Base-by-base conservation (phyloP, 2,113 vertebrate genomes). In the Psittacula cyanocephala region DNA sequence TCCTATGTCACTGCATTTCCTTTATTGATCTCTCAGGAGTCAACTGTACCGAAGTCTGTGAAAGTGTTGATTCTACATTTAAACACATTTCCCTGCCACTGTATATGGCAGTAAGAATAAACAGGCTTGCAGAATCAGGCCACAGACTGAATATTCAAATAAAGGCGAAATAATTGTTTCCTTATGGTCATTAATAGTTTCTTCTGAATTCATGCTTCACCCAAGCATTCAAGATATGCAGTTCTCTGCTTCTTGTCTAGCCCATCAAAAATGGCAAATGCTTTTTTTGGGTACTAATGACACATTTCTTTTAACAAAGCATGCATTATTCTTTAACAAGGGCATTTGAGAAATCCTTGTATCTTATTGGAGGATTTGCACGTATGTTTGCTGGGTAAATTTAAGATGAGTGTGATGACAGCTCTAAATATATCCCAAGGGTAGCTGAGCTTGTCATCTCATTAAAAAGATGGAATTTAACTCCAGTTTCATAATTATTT, bases 141-240 rank as follows among this genome's bases (percentile, higher is more conserved):
- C 86, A 76, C 53, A 92, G 91, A 50, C 37, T 65, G 60, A 68
- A 81, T 91, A 92, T 80, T 91, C 53, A 94, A 74, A 89, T 62
- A 81, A 92, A 88, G 62, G 44, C 63, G 39, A 81, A 37, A 18
- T 84, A 91, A 96, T 96, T 91, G 63, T 86, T 94, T 95, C 91
- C 92, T 94, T 65, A 31, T 88, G 87, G 39, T 70, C 79, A 41
- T 97, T 86, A 95, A 63, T 81, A 72, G 50, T 33, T 91, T 92
- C 63, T 86, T 95, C 78, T 93, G 68, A 89, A 93, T 75, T 94
- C 1, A 0, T 81, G 29, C 85, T 89, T 81, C 62, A 71, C 68
- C 39, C 91, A 89, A 83, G 28, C 39, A 93, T 95, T 75, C 53
- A 39, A 96, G 87, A 68, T 78, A 87, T 43, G 60, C 91, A 76